phyloP scores from a whole-genome alignment of 2,888 invertebrate species.

The Auanema freiburgensis region DNA sequence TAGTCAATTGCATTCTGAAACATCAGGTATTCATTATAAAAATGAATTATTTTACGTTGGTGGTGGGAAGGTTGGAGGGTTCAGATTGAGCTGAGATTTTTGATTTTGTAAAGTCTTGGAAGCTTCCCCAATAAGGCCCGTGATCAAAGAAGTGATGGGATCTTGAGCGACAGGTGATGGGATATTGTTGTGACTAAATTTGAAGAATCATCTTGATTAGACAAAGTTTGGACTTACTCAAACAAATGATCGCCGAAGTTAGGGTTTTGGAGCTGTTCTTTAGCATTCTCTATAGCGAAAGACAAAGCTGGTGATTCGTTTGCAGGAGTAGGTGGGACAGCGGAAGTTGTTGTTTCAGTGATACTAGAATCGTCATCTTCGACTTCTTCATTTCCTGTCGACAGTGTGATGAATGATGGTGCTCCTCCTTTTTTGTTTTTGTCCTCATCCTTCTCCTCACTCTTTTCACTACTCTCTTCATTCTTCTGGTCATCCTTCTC shows the following conservation, averaged over 20 bases:
- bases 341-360: no score
- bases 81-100: not conserved
- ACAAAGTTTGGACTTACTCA: no score
- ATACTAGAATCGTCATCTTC: no score
- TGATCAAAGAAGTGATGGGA: conserved; percentile 33
- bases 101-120: not conserved
- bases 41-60: no score
- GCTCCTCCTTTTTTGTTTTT: no score
- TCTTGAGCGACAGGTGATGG: conserved; percentile 12
- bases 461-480: no score
- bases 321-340: no score
- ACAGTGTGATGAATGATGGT: no score
- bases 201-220: not conserved
- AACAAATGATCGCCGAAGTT: not conserved
- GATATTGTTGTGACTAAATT: not conserved
- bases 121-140: conserved; percentile 28
- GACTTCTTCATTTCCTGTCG: no score
- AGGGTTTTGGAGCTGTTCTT: conserved; percentile 8
- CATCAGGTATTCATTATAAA: no score
- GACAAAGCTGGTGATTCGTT: conserved; percentile 11
- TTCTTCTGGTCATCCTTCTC: no score
- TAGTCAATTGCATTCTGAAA: not conserved
- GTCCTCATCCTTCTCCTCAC: no score
- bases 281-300: conserved; percentile 19
- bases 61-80: not conserved